Percentiles rank a stretch among this genome's conserved stretches.
Conservation (phyloP, 2,113 vertebrate species). For the Ctenomys sociabilis region DNA sequence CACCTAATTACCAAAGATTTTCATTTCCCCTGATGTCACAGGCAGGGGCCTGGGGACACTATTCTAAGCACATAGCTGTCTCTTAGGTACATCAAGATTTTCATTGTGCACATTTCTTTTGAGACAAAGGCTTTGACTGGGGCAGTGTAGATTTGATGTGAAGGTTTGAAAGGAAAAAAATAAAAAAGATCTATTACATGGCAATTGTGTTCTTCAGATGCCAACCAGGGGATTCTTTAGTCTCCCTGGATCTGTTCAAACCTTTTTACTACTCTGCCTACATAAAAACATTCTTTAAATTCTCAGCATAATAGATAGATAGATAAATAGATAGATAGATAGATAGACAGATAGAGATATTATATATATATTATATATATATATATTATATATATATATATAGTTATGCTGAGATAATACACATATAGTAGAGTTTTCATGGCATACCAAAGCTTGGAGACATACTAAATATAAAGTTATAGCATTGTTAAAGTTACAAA, state of each 20-base stretch:
- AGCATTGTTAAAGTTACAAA: slow-evolving; percentile 38
- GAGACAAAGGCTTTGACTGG: slow-evolving; percentile 78
- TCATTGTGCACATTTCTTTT: slow-evolving; percentile 83
- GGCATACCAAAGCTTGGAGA: slow-evolving; percentile 35
- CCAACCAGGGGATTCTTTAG: slow-evolving; percentile 35
- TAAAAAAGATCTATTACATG: slow-evolving; percentile 51
- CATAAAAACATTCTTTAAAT: slow-evolving; percentile 69
- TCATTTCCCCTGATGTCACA: slow-evolving; percentile 82
- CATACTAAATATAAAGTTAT: slow-evolving; percentile 31
- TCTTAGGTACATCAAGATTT: slow-evolving; percentile 86
- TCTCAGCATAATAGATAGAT: too few relatives aligned
- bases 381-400: too few relatives aligned
- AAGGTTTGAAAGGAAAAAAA: slow-evolving; percentile 53
- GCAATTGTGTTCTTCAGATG: slow-evolving; percentile 52
- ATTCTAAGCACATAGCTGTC: slow-evolving; percentile 85
- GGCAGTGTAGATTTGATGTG: slow-evolving; percentile 69
- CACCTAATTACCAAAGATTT: slow-evolving; percentile 87
- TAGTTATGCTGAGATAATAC: too few relatives aligned
- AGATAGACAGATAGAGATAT: too few relatives aligned
- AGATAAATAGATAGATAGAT: too few relatives aligned
- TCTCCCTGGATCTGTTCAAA: slow-evolving; percentile 38
- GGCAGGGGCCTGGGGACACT: slow-evolving; percentile 74
- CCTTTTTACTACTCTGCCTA: slow-evolving; percentile 21
- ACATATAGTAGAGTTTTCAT: slow-evolving; percentile 12
- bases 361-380: not conserved